These are phyloP conservation scores for Astreopora myriophthalma DNA, from an alignment of 64 coral and sea anemone genomes.

Conservation along the genomic window DNA sequence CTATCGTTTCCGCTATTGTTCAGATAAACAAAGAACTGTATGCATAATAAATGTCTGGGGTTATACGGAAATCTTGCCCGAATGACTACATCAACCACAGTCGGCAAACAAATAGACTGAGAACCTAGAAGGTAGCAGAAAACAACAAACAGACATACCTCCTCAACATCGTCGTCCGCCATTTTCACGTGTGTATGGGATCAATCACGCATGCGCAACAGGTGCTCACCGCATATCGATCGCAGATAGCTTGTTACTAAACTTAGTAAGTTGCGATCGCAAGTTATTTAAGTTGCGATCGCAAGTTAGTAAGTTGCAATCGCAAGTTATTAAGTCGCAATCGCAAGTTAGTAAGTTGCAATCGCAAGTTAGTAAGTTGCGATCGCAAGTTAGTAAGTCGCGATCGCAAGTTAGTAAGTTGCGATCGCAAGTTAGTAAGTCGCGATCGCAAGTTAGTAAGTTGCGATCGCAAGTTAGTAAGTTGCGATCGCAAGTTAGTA, in stretches of 20 bases:
- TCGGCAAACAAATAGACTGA: neutral
- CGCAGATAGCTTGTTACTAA: neutral
- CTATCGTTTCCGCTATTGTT: no score
- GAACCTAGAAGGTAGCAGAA: neutral
- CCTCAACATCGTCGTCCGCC: neutral
- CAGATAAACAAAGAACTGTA: no score
- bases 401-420: constrained; percentile 45
- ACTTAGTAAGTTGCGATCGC: constrained; percentile 51
- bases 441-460: constrained; percentile 45
- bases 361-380: no score
- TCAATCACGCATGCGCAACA: neutral
- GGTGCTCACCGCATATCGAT: neutral
- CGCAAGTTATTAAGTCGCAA: neutral
- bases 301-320: constrained; percentile 3
- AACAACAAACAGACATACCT: neutral
- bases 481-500: constrained; percentile 51
- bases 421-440: constrained; percentile 45
- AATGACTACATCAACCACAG: no score
- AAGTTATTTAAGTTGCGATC: constrained; percentile 41
- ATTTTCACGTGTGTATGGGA: neutral
- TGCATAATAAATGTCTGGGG: no score
- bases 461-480: constrained; percentile 55
- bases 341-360: no score
- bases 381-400: constrained; percentile 22
- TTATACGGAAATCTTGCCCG: no score